Base-by-base conservation (phyloP, 2,113 vertebrate species). In the Anarhynchus alexandrinus region DNA sequence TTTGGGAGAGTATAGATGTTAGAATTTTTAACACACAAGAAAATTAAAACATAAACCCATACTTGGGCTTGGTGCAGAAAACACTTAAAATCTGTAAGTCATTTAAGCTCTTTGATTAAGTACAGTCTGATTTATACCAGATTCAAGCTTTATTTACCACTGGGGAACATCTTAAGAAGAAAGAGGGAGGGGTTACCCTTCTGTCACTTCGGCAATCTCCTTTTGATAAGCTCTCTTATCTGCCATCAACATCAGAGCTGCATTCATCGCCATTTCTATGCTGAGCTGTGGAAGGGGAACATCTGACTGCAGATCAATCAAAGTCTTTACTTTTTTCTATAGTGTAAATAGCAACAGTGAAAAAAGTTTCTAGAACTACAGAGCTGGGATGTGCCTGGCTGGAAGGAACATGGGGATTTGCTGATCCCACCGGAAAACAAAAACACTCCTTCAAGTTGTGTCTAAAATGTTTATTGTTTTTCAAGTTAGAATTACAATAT, bases 201-300 rank as follows among this genome's bases (percentile, higher is more conserved):
- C 54, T 83, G 69, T 83, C 83, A 67, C 52, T 96, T 87, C n/a
- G 12, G 27, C 52, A 72, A 11, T 64, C 49, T 23, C 38, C 30
- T 95, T 96, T 74, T 64, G 69, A 91, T 82, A 92, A 93, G 27
- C 18, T 16, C 17, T 64, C 66, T 94, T 87, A 91, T 82, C 84
- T 85, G 73, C 25, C 78, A 65, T 89, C 78, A 87, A 5, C 65
- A 79, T 92, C 86, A 81, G 71, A 86, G 30, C 36, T 85, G 30
- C 42, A 77, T 89, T 93, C 81, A 67, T 64, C 1, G 0, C 6
- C 11, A 9, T n/a, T 51, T 93, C 81, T 71, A 7, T 0, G 2
- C 38, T 38, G n/a, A 91, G n/a, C 27, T 90, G 11, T 88, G 51
- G 65, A 90, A 92, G 18, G 12, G 22, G 16, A 82, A 86, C 58